Evolutionary conservation across 2,797 vertebrate genomes (phyloP), one percentile per base, ranked within the genome.

Genomic region (Periparus ater): DNA sequence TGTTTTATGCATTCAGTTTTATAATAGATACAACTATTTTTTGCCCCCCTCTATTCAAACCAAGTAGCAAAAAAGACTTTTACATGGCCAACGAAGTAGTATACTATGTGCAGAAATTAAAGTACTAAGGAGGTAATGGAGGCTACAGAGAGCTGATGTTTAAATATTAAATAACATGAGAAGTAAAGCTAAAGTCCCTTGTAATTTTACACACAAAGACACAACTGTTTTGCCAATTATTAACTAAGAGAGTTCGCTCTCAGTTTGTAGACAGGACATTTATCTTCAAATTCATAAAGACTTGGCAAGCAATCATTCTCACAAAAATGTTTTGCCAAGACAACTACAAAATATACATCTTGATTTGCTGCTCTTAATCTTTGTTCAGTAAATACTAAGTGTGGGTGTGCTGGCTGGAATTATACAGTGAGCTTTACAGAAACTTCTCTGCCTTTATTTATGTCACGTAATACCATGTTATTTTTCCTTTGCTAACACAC

Each of bases 401-500:
- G 89, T 94, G 96, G 93, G 91, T 93, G 94, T 95, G 85, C 67
- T 95, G 89, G 85, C 92, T 77, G 91, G 63, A 96, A 90, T 91
- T 67, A 95, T 34, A 93, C 55, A 95, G 83, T 61, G 50, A 89
- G 88, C 53, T 85, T 82, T 79, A 90, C 66, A 96, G 88, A 96
- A 95, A 95, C 25, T 57, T 76, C 61, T 93, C 80, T 82, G 42
- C 88, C 91, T 95, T 95, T 86, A 91, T 92, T 94, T 88, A 77
- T 95, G 91, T 95, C 96, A 96, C 5, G 11, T 88, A 97, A 88
- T 85, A 89, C 57, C 78, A 75, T 2, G 21, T 91, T 95, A 95
- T 95, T 96, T 95, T 96, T 95, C 67, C 85, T 95, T 72, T 94
- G 67, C 91, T 95, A 97, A 96, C 23, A 94, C 67, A 94, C 50